phyloP scores from a whole-genome alignment of 2,888 invertebrate genomes.

The Nowickia ferox region DNA sequence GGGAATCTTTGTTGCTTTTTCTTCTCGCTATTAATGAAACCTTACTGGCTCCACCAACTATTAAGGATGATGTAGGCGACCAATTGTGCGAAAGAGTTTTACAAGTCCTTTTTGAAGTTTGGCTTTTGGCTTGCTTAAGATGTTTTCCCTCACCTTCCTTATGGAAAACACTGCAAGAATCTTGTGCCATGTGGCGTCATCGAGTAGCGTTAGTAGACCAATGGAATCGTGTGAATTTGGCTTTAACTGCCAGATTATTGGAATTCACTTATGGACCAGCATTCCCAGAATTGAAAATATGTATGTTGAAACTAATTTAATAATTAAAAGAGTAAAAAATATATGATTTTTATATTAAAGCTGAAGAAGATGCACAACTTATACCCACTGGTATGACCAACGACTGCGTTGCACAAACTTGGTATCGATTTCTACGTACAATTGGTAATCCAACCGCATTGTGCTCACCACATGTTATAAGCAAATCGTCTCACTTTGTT shows the following conservation, averaged over 20 bases:
- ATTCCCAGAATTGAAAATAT: slow-evolving; percentile 91
- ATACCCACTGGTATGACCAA: slow-evolving; percentile 93
- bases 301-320: slow-evolving; percentile 83
- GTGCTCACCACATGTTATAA: slow-evolving; percentile 91
- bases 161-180: slow-evolving; percentile 97
- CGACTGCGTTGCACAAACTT: slow-evolving; percentile 96
- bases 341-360: slow-evolving; percentile 83
- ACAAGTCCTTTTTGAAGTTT: slow-evolving; percentile 95
- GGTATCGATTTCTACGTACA: slow-evolving; percentile 97
- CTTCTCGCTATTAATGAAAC: slow-evolving; percentile 95
- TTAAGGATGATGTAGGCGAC: slow-evolving; percentile 97
- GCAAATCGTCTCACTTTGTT: slow-evolving; percentile 86
- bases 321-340: background rate
- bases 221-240: slow-evolving; percentile 96
- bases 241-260: slow-evolving; percentile 92
- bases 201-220: slow-evolving; percentile 95
- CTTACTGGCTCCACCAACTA: slow-evolving; percentile 94
- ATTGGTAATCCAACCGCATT: slow-evolving; percentile 97
- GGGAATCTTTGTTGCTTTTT: slow-evolving; percentile 94
- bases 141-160: slow-evolving; percentile 97
- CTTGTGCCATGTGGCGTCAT: slow-evolving; percentile 97
- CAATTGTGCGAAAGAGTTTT: slow-evolving; percentile 96
- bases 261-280: slow-evolving; percentile 94
- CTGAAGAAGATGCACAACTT: slow-evolving; percentile 92
- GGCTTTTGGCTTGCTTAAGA: slow-evolving; percentile 86